Evolutionary conservation across 2,888 invertebrate genomes (phyloP), one percentile per base, ranked within the genome.

Genomic region (Leptogaster cylindrica): DNA sequence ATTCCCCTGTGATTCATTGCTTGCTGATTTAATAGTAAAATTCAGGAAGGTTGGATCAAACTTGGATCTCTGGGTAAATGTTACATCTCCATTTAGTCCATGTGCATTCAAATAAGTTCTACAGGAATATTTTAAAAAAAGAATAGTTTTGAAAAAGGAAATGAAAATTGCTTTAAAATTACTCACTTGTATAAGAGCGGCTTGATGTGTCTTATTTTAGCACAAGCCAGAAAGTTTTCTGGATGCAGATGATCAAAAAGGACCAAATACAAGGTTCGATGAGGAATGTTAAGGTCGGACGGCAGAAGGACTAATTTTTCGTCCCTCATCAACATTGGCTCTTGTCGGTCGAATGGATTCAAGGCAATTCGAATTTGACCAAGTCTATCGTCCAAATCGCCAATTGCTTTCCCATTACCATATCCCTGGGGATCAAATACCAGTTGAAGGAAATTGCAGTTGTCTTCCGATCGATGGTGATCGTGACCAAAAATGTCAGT

Each of bases 401-500:
- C 95, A 4, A 91, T 86, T 27, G 89, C 87, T 77, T 86, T 85
- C 0, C 87, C 88, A 10, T 84, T 81, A 0, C 88, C 89, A 51
- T 84, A 84, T 70, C 89, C 88, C 70, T 90, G 87, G 0, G 94
- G 94, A 82, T 95, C 92, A 75, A 93, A 94, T 0, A 95, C 87
- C 28, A 90, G 81, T 77, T 94, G 93, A 4, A 95, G 82, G 69
- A 91, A 89, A 78, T 95, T 90, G 77, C 95, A 95, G 75, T 91
- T 89, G 58, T 89, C 87, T 72, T 89, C 88, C 10, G 87, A 84
- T 70, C 87, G 85, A 55, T 89, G 89, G 72, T 85, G 85, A 72
- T 86, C 89, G 0, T 88, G 84, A 75, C 93, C 92, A 46, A 94
- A 88, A 71, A 94, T 91, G 76, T 95, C 95, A 0, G 95, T 95